These are phyloP conservation scores for Lethrus apterus DNA, from an alignment of 1,140 invertebrate species.

Conservation along the genomic window DNA sequence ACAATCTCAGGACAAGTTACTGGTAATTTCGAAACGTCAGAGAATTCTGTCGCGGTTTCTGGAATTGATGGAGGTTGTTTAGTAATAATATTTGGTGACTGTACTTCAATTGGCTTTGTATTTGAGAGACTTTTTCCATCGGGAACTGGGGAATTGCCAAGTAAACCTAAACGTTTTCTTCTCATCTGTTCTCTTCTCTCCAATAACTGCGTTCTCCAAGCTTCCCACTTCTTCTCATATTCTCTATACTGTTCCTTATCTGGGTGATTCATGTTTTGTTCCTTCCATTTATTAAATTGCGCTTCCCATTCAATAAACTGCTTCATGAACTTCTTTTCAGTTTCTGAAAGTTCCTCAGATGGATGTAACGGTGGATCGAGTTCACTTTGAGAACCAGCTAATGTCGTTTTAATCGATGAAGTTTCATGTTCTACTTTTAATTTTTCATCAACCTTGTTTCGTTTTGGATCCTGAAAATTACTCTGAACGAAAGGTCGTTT, in stretches of 20 bases:
- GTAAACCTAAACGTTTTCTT: slow-evolving; percentile 49
- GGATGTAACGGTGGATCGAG: slow-evolving; percentile 8
- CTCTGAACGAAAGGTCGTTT: background rate
- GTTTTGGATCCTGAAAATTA: slow-evolving; percentile 1
- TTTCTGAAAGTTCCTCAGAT: slow-evolving; percentile 46
- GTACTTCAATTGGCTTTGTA: no score
- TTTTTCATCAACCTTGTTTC: background rate
- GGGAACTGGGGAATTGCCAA: slow-evolving; percentile 10
- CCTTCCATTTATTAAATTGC: slow-evolving; percentile 77
- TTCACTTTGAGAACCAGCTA: background rate
- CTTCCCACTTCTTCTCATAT: slow-evolving; percentile 76
- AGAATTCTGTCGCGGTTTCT: background rate
- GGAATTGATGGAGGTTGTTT: background rate
- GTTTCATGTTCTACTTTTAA: background rate
- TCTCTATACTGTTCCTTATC: slow-evolving; percentile 74
- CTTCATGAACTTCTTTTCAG: slow-evolving; percentile 71
- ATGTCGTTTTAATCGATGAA: background rate
- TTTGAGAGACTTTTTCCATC: no score
- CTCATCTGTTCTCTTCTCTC: slow-evolving; percentile 74
- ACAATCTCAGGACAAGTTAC: background rate
- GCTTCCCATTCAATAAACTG: slow-evolving; percentile 80
- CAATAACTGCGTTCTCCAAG: slow-evolving; percentile 66
- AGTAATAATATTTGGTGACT: no score
- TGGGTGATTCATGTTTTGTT: slow-evolving; percentile 76
- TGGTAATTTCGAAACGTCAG: background rate